Conservation (phyloP, 2,113 vertebrate species). For the Oreochromis tanganicae region DNA sequence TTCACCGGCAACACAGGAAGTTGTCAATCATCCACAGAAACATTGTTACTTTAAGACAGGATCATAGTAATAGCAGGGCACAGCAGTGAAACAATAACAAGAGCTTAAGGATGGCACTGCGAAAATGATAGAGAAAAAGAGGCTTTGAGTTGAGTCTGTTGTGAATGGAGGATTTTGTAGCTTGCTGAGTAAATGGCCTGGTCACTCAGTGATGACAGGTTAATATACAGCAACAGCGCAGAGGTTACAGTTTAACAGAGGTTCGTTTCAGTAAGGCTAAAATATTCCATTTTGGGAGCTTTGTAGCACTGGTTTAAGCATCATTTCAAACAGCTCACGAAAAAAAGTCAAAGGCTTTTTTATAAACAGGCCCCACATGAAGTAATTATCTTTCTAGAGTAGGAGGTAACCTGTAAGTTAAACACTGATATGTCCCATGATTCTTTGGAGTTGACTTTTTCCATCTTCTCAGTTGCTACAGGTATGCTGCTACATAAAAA, state of each 20-base stretch:
- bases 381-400: neutral
- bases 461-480: slow-evolving; percentile 18
- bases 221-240: neutral
- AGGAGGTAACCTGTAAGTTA: neutral
- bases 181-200: neutral
- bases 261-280: neutral
- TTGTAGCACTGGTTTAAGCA: neutral
- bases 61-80: neutral
- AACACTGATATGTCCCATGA: neutral
- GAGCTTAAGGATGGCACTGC: neutral
- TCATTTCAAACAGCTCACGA: neutral
- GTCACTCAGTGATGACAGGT: neutral
- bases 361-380: neutral
- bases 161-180: neutral
- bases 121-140: neutral
- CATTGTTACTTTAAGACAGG: neutral
- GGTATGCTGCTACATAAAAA: slow-evolving; percentile 23
- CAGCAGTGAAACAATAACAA: slow-evolving; percentile 1
- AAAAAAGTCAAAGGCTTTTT: neutral
- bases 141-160: neutral
- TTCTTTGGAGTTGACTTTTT: slow-evolving; percentile 15
- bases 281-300: neutral
- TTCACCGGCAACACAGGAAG: neutral
- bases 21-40: neutral
- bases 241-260: neutral